Evolutionary conservation across 23 tunicate species (phyloP), one percentile per base, ranked within the genome.

Genomic region (Halocynthia roretzi): DNA sequence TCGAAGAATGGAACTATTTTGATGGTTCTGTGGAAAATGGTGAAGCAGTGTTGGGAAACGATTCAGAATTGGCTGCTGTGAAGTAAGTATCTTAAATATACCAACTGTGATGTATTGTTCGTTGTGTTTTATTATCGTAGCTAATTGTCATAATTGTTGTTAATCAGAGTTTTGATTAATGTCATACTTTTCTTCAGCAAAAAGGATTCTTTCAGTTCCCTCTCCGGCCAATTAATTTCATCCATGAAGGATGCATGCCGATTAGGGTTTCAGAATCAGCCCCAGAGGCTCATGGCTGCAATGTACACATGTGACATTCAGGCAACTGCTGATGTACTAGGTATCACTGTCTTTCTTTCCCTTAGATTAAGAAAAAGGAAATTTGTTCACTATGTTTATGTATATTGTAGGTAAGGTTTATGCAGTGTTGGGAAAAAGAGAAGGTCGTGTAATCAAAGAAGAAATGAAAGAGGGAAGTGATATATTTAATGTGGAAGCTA

Each of bases 261-360:
- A 56, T 68, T 67, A 55, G 81, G 93, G 60, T 96, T 86, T 57
- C 96, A 86, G 50, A 80, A 86, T 48, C 85, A 85, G 62, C 96
- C 91, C 0, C 95, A 96, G 72, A 75, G 99, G 8, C 68, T 96
- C 15, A 85, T 96, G 92, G 96, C 96, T 10, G 99, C 96, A 0
- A 96, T 96, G 99, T 96, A 89, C 71, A 86, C 96, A 8, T 96
- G 99, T 73, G 78, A 85, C 19, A 68, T 96, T 40, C 99, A 96
- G 76, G 96, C 99, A 7, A 85, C 96, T 40, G 91, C 84, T 17
- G 99, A 96, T 17, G 99, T 96, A 7, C 77, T 96, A 64, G 99
- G 98, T 92, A 71, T 8, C 44, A 31, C 44, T 31, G 44, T 31
- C 44, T 31, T 31, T 31, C 44, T 31, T 31, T 31, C 2, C 44